Percentiles rank a stretch among this genome's conserved stretches.
Evolutionary conservation across 2,113 vertebrate species (phyloP).

Genomic region (Phrynosoma blainvillii): DNA sequence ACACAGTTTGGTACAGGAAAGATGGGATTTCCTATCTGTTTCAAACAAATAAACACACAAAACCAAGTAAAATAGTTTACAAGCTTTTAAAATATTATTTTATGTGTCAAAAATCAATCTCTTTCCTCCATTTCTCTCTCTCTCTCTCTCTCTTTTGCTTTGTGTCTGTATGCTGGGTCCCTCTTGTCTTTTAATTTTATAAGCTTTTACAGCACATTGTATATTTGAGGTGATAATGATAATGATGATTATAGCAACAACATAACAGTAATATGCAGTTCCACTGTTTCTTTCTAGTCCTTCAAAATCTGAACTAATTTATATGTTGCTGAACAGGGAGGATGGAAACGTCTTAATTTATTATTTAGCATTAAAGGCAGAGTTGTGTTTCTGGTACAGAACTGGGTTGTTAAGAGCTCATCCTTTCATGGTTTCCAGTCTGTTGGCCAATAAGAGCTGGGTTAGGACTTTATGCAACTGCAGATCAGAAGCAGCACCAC

Average conservation of each 20-base stretch:
- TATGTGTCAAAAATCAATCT: background rate
- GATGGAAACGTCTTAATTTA: too few species aligned
- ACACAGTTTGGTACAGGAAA: background rate
- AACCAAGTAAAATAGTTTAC: too few species aligned
- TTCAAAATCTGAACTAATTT: background rate
- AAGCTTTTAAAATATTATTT: too few species aligned
- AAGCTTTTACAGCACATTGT: background rate
- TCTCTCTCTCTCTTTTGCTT: too few species aligned
- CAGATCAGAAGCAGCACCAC: slow-evolving; percentile 25
- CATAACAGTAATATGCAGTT: background rate
- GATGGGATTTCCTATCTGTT: background rate
- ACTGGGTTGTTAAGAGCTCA: background rate
- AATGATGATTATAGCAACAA: too few species aligned
- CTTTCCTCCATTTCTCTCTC: background rate
- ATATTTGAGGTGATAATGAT: background rate
- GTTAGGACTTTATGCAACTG: slow-evolving; percentile 5
- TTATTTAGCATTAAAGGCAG: background rate
- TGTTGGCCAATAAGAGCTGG: slow-evolving; percentile 13
- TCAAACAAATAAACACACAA: background rate
- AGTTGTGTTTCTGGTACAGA: background rate
- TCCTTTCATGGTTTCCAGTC: slow-evolving; percentile 28
- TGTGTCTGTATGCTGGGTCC: background rate
- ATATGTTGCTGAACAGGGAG: background rate
- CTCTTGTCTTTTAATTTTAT: background rate
- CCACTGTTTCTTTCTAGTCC: background rate